Base-by-base conservation (phyloP, 1,140 invertebrate genomes). In the Copidosoma floridanum region DNA sequence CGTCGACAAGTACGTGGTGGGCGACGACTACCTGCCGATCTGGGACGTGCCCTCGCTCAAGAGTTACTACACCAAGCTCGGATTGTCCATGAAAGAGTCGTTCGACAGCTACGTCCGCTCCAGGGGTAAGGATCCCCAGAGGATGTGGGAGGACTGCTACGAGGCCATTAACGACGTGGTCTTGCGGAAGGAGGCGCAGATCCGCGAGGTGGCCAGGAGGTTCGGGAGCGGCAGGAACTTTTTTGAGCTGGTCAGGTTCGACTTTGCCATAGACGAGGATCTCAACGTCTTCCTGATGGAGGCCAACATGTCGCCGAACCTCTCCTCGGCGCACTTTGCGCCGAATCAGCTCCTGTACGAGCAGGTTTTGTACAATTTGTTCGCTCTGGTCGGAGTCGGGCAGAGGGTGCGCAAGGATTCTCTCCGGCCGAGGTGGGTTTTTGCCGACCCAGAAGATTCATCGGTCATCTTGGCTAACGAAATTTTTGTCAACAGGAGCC, bases 261-360 rank as follows among this genome's bases (percentile, higher is more conserved):
- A 98, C 78, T 90, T 98, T 75, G 88, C 95, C 0, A 80, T 98
- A 6, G 94, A 98, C 76, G 89, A 94, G 66, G 79, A 96, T 47
- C 71, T 97, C 0, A 91, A 93, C 46, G 89, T 97, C 2, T 93
- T 88, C 69, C 79, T 97, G 2, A 90, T 98, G 86, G 96, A 98
- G 79, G 95, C 93, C 1, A 99, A 99, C 74, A 98, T 98, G 96
- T 97, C 94, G 26, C 97, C 96, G 0, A 98, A 99, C 82, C 82
- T 98, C 21, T 96, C 93, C 0, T 97, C 95, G 0, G 88, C 89
- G 0, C 95, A 99, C 80, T 98, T 91, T 76, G 86, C 88, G 40
- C 88, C 87, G 1, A 98, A 98, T 75, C 85, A 87, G 59, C 72
- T 94, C 10, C 74, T 99, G 0, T 98, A 98, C 66, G 92, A 98